These are phyloP conservation scores for Globicephala melas DNA, from an alignment of 2,113 vertebrate genomes.

Conservation along the genomic window DNA sequence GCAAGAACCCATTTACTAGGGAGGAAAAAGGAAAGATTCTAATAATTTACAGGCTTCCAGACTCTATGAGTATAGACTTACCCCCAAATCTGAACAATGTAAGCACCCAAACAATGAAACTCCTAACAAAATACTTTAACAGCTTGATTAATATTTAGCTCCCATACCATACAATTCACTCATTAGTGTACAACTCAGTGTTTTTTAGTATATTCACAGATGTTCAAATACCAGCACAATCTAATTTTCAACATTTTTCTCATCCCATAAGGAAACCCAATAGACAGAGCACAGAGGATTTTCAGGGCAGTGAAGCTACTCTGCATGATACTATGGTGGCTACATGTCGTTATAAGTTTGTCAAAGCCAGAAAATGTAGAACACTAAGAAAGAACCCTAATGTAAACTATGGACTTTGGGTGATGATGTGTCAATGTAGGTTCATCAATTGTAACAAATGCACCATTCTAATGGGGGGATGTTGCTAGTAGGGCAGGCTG, in stretches of 20 bases:
- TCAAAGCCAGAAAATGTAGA: not conserved
- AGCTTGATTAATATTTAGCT: not conserved
- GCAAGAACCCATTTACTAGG: not conserved
- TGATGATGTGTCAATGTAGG: not conserved
- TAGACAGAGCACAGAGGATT: not conserved
- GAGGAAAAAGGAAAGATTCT: not conserved
- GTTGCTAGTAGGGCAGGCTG: not conserved
- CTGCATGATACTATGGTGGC: not conserved
- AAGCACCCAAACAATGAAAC: not conserved
- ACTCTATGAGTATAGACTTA: not conserved
- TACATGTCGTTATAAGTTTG: not conserved
- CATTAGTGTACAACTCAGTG: not conserved
- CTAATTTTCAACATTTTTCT: constrained; percentile 10
- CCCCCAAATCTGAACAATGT: not conserved
- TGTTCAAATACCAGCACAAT: not conserved
- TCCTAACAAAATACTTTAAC: not conserved
- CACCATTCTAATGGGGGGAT: not conserved
- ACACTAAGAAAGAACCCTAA: not conserved
- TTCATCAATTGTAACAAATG: not conserved
- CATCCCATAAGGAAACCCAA: not conserved
- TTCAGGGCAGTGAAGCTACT: not conserved
- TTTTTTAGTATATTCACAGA: not conserved
- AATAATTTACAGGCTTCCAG: not conserved
- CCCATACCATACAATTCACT: not conserved
- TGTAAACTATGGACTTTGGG: not conserved